Evolutionary conservation across 2,113 vertebrate species (phyloP), one percentile per base, ranked within the genome.

Genomic region (Nematolebias whitei): DNA sequence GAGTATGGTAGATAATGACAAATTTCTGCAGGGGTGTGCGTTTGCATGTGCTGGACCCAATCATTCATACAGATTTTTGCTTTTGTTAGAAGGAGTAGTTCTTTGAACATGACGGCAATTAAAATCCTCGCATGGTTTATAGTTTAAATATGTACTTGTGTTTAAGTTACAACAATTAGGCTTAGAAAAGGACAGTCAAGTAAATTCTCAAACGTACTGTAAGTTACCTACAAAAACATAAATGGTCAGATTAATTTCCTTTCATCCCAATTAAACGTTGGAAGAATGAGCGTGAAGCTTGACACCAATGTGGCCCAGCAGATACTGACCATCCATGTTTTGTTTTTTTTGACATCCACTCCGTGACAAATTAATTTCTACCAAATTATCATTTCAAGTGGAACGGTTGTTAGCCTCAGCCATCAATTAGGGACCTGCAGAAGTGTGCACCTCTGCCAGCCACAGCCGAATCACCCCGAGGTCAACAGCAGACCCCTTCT

Each of bases 391-490:
- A 89, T 66, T 67, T 87, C 74, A 57, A 90, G 74, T 78, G 88
- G 80, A 80, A 87, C 70, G 63, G 52, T 35, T 65, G 74, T 61
- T 86, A 70, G 79, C 63, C 77, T 85, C 84, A 90, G 84, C 80
- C 89, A 93, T 92, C 89, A 93, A 87, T 91, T 92, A 93, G 68
- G 70, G 39, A 62, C 76, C 72, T 87, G 18, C 83, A 85, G 50
- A 80, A 87, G 79, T 73, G 13, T 18, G 11, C 73, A 76, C 11
- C 44, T 18, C 79, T 50, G 39, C 53, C 20, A 20, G 23, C 5
- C 35, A 51, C 69, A 29, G 23, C 18, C 9, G 6, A 70, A 52
- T 66, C 1, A 16, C 47, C 51, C 45, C 48, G 12, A 43, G 13
- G 16, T 62, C 40, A 54, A 26, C 12, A 16, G 26, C 41, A 43